A percentile compares a stretch with the other conserved stretches of the same genome.
These are phyloP conservation scores for Salarias fasciatus DNA, from an alignment of 2,797 vertebrate genomes.

Conservation along the genomic window DNA sequence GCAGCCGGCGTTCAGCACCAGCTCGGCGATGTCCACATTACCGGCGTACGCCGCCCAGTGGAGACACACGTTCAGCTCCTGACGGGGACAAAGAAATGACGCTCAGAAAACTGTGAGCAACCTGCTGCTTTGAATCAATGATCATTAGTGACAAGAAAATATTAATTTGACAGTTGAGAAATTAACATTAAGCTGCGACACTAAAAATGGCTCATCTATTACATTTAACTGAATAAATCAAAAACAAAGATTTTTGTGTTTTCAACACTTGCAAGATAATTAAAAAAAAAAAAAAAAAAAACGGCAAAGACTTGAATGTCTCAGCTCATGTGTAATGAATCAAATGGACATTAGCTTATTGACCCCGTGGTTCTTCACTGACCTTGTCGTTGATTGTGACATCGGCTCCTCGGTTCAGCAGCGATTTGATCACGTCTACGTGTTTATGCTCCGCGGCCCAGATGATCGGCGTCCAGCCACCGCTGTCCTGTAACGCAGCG, in stretches of 20 bases:
- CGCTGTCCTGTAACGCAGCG: constrained; percentile 84
- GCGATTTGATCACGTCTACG: constrained; percentile 87
- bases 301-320: too few relatives aligned
- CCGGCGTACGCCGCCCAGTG: constrained; percentile 96
- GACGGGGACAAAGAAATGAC: constrained; percentile 27
- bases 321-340: too few relatives aligned
- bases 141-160: too few relatives aligned
- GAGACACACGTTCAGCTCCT: constrained; percentile 95
- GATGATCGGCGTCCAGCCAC: constrained; percentile 95
- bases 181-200: too few relatives aligned
- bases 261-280: too few relatives aligned
- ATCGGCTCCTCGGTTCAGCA: constrained; percentile 91
- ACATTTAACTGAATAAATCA: too few relatives aligned
- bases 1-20: constrained; percentile 90
- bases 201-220: too few relatives aligned
- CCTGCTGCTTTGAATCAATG: neutral
- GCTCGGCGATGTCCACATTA: constrained; percentile 90
- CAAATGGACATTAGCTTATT: too few relatives aligned
- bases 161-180: neutral
- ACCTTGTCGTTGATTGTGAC: constrained; percentile 93
- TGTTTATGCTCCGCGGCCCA: constrained; percentile 96
- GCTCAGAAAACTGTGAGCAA: constrained; percentile 11
- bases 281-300: too few relatives aligned
- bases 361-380: constrained; percentile 10
- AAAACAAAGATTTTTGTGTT: too few relatives aligned